Evolutionary conservation across 2,888 invertebrate species (phyloP).

Genomic region (Brassicogethes aeneus): DNA sequence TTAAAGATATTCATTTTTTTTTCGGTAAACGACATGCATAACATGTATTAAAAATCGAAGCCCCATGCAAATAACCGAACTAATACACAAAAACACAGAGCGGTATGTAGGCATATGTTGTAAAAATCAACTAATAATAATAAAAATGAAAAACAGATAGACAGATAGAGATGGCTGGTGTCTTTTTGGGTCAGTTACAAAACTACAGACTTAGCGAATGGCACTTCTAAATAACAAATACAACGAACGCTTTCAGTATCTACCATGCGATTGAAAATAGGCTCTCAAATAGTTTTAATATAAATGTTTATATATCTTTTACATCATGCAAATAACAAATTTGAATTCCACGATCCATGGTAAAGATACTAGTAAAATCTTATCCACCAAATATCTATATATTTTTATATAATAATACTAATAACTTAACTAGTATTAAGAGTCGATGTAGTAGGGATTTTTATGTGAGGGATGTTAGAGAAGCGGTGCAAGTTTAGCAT

Average conservation of each 20-base stretch:
- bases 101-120: conserved; percentile 5
- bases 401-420: not conserved
- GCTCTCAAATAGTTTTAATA: conserved; percentile 25
- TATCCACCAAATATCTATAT: conserved; percentile 19
- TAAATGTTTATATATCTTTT: conserved; percentile 8
- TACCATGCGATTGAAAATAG: conserved; percentile 41
- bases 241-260: conserved; percentile 37
- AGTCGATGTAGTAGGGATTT: conserved; percentile 26
- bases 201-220: conserved; percentile 38
- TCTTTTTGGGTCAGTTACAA: conserved; percentile 43
- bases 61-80: conserved; percentile 35
- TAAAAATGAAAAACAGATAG: conserved; percentile 12
- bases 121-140: not conserved
- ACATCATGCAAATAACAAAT: conserved; percentile 3
- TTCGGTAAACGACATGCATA: conserved; percentile 31
- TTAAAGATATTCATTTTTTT: conserved; percentile 12
- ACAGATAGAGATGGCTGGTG: conserved; percentile 13
- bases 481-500: conserved; percentile 30
- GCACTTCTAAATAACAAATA: conserved; percentile 35
- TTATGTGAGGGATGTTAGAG: conserved; percentile 18
- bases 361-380: conserved; percentile 19
- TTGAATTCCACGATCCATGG: conserved; percentile 12
- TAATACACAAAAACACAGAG: conserved; percentile 29
- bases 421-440: conserved; percentile 3
- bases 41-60: conserved; percentile 29